These are phyloP conservation scores for Latrodectus geometricus DNA, from an alignment of 1,140 invertebrate species.

Conservation along the genomic window DNA sequence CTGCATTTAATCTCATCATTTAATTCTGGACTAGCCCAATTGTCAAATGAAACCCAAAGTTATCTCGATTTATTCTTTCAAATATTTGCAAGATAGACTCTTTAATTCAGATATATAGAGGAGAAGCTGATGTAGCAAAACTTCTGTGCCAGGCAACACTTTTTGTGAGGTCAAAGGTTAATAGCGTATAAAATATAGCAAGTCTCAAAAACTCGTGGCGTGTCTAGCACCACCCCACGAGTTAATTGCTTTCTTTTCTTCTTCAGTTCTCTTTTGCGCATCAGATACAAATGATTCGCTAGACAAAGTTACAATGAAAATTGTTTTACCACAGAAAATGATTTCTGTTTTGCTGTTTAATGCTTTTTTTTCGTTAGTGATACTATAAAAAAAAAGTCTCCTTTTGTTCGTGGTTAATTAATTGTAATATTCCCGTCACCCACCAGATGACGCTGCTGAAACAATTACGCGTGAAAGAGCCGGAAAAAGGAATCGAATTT, in stretches of 20 bases:
- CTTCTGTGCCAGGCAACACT: slow-evolving; percentile 26
- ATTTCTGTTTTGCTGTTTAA: neutral
- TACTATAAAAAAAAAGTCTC: neutral
- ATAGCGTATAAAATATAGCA: slow-evolving; percentile 59
- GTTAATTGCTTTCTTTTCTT: slow-evolving; percentile 36
- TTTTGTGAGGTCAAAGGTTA: slow-evolving; percentile 44
- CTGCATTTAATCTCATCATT: too few species aligned
- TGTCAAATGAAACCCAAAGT: neutral
- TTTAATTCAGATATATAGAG: neutral
- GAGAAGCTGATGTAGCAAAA: neutral
- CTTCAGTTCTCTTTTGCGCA: neutral
- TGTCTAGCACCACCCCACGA: slow-evolving; percentile 26
- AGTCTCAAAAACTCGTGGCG: slow-evolving; percentile 16
- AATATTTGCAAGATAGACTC: neutral
- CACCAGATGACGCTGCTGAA: slow-evolving; percentile 40
- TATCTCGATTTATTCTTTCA: neutral
- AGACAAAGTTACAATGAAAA: slow-evolving; percentile 25
- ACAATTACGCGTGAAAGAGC: neutral
- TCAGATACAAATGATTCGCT: neutral
- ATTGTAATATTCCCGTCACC: neutral
- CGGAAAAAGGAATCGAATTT: slow-evolving; percentile 10
- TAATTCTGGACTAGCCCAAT: too few species aligned
- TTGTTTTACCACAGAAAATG: neutral
- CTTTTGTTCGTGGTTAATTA: slow-evolving; percentile 42
- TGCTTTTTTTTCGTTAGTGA: neutral